Evolutionary conservation across 2,113 vertebrate genomes (phyloP).

Genomic region (Heloderma charlesbogerti): DNA sequence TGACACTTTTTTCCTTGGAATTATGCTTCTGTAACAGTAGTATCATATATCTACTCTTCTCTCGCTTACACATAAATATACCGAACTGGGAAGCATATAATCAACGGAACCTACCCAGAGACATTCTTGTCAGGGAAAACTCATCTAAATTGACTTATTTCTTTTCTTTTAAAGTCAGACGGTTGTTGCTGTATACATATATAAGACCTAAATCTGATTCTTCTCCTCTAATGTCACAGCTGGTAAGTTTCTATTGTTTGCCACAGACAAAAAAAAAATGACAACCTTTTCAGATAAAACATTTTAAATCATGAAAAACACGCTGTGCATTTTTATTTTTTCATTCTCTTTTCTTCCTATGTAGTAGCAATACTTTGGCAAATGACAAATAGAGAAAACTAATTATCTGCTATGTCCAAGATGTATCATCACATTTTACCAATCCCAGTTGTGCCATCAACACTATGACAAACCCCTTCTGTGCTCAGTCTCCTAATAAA

Average conservation of each 20-base stretch:
- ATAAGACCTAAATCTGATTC: conserved; percentile 7
- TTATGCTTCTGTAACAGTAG: conserved; percentile 27
- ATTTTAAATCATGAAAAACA: conserved; percentile 61
- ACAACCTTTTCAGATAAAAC: conserved; percentile 52
- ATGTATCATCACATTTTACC: background rate
- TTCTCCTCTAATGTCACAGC: fast-evolving
- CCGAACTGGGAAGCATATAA: conserved; percentile 9
- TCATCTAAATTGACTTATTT: background rate
- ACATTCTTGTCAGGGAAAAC: background rate
- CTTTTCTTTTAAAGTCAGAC: conserved; percentile 18
- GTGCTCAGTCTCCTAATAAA: background rate
- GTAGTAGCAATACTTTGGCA: conserved; percentile 48
- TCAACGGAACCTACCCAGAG: conserved; percentile 22
- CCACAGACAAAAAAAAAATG: conserved; percentile 39
- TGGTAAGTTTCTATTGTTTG: conserved; percentile 38
- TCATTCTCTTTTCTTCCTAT: conserved; percentile 49
- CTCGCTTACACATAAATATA: conserved; percentile 2
- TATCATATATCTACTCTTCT: conserved; percentile 16
- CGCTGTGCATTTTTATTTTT: conserved; percentile 31
- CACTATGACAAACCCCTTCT: background rate
- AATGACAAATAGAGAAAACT: background rate
- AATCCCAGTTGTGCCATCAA: background rate
- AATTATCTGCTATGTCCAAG: background rate
- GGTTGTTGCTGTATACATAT: conserved; percentile 24
- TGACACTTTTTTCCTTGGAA: conserved; percentile 24